Evolutionary conservation across 1,140 invertebrate genomes (phyloP).

Genomic region (Hermatobates lingyangjiaoensis): DNA sequence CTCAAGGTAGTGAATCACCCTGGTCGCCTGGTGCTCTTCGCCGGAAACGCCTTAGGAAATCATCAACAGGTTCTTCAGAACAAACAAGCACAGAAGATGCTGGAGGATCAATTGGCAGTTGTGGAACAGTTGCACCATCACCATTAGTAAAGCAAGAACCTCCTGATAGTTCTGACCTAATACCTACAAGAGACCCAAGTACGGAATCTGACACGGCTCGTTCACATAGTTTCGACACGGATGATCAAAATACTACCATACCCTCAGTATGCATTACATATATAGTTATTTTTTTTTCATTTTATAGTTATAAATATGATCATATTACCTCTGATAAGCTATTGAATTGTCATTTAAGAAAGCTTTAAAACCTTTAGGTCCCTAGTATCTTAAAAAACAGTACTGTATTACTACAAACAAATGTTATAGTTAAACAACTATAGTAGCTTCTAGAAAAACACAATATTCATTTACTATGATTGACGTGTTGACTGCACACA

Average conservation of each 20-base stretch:
- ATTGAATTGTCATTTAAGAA: too few relatives aligned
- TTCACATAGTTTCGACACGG: slow-evolving; percentile 29
- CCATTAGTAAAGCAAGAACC: slow-evolving; percentile 8
- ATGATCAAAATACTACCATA: slow-evolving; percentile 15
- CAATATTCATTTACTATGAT: too few relatives aligned
- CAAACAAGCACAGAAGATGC: slow-evolving; percentile 14
- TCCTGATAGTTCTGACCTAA: slow-evolving; percentile 21
- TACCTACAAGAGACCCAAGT: slow-evolving; percentile 17
- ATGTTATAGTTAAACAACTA: too few relatives aligned
- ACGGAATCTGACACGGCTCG: slow-evolving; percentile 22
- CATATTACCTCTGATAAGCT: too few relatives aligned
- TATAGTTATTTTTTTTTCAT: too few relatives aligned
- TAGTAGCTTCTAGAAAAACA: too few relatives aligned
- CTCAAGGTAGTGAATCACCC: slow-evolving; percentile 10
- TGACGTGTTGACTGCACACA: too few relatives aligned
- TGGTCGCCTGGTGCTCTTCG: slow-evolving; percentile 17
- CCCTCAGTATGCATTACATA: too few relatives aligned
- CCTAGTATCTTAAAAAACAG: too few relatives aligned
- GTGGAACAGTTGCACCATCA: slow-evolving; percentile 28
- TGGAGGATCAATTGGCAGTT: slow-evolving; percentile 12
- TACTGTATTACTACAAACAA: too few relatives aligned
- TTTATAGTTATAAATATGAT: too few relatives aligned
- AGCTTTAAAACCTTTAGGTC: too few relatives aligned
- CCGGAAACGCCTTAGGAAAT: slow-evolving; percentile 46
- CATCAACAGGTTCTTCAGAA: slow-evolving; percentile 41